phyloP scores from a whole-genome alignment of 2,888 invertebrate genomes.

The Liodrosophila aerea region DNA sequence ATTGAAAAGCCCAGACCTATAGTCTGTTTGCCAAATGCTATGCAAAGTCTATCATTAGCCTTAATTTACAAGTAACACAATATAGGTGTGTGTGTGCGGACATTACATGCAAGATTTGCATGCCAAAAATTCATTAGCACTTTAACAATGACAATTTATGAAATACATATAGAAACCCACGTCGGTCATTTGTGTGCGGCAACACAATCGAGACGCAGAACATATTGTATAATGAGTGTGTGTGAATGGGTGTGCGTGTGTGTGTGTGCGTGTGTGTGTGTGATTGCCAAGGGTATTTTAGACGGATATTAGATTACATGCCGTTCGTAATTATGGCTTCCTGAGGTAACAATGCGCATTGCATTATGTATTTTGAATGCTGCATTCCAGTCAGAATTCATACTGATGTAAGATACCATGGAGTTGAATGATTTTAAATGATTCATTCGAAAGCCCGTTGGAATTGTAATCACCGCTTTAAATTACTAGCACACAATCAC shows the following conservation, averaged over 20 bases:
- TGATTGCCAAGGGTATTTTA: constrained; percentile 13
- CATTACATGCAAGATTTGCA: constrained; percentile 51
- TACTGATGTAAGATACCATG: constrained; percentile 10
- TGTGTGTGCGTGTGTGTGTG: constrained; percentile 7
- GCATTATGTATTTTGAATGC: constrained; percentile 34
- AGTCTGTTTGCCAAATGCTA: too few relatives aligned
- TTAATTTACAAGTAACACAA: constrained; percentile 8
- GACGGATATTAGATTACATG: constrained; percentile 65
- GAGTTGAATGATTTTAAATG: constrained; percentile 25
- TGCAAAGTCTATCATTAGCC: constrained; percentile 3
- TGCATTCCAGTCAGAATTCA: constrained; percentile 5
- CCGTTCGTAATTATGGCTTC: constrained; percentile 51
- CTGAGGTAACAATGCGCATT: constrained; percentile 50
- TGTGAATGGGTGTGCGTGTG: constrained; percentile 4
- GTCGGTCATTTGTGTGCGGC: constrained; percentile 17
- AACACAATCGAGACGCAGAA: too few relatives aligned
- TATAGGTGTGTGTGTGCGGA: constrained; percentile 11
- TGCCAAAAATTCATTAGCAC: constrained; percentile 69
- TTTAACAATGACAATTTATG: constrained; percentile 67
- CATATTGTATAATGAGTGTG: too few relatives aligned
- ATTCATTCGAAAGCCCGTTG: constrained; percentile 28
- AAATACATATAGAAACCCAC: constrained; percentile 37
- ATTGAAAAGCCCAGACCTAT: too few relatives aligned
- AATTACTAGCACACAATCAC: constrained; percentile 12
- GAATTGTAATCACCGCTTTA: constrained; percentile 18